Evolutionary conservation across 2,888 invertebrate species (phyloP).

Genomic region (Drosophila borborema): DNA sequence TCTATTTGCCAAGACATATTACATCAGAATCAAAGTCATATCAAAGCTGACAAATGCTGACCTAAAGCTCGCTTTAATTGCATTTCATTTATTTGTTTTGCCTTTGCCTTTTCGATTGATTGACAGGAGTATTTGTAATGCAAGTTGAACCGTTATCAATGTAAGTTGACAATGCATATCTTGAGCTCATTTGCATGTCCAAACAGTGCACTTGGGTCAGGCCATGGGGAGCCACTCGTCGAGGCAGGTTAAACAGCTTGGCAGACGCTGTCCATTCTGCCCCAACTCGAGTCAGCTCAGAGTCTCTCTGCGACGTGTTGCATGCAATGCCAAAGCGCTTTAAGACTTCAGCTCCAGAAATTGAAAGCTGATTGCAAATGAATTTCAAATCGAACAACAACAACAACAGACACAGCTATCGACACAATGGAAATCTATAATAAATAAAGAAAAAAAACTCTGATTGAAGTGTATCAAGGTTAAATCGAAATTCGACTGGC

Average conservation of each 20-base stretch:
- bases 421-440: slow-evolving; percentile 72
- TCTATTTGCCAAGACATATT: not conserved
- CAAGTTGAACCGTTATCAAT: slow-evolving; percentile 4
- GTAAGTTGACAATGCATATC: slow-evolving; percentile 29
- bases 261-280: not conserved
- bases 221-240: not conserved
- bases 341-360: slow-evolving; percentile 32
- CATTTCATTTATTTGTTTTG: not conserved
- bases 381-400: slow-evolving; percentile 42
- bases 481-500: slow-evolving; percentile 49
- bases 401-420: slow-evolving; percentile 9
- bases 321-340: slow-evolving; percentile 69
- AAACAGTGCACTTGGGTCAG: slow-evolving; percentile 22
- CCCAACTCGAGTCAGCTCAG: not conserved
- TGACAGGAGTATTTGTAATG: not conserved
- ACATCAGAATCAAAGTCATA: slow-evolving; percentile 2
- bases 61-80: not conserved
- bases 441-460: slow-evolving; percentile 62
- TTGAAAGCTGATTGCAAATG: slow-evolving; percentile 44
- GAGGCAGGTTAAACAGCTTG: not conserved
- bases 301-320: slow-evolving; percentile 47
- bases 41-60: slow-evolving; percentile 13
- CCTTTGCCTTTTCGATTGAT: not conserved
- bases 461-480: slow-evolving; percentile 81
- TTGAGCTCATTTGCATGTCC: slow-evolving; percentile 20